Conservation (phyloP, 2,113 vertebrate genomes). For the Pogonocichla stellata region DNA sequence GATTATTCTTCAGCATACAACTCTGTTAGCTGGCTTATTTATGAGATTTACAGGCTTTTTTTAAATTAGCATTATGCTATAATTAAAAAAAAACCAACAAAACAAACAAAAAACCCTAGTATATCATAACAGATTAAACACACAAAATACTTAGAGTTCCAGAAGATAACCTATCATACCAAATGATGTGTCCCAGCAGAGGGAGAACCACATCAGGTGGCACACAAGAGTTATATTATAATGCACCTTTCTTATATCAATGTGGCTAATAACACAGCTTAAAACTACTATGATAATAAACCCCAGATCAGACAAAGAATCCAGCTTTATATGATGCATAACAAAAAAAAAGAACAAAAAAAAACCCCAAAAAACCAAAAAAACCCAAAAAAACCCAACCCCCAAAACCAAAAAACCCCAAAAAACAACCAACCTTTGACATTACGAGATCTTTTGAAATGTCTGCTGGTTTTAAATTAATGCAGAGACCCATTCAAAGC, state of each 20-base stretch:
- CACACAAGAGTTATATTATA: slow-evolving; percentile 68
- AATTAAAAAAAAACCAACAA: slow-evolving; percentile 30
- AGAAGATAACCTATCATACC: slow-evolving; percentile 65
- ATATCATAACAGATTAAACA: slow-evolving; percentile 65
- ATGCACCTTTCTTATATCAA: slow-evolving; percentile 72
- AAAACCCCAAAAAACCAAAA: not conserved
- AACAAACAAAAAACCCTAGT: slow-evolving; percentile 7
- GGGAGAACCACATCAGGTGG: slow-evolving; percentile 55
- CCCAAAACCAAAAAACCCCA: too few relatives aligned
- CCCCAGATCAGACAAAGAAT: slow-evolving; percentile 69
- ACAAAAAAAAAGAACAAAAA: not conserved
- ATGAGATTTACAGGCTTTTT: slow-evolving; percentile 67
- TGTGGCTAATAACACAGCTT: slow-evolving; percentile 71
- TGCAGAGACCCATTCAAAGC: slow-evolving; percentile 76
- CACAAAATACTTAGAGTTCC: slow-evolving; percentile 67
- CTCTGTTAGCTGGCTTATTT: slow-evolving; percentile 67
- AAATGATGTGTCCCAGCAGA: slow-evolving; percentile 11
- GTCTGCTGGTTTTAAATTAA: slow-evolving; percentile 70
- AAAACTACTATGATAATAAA: slow-evolving; percentile 67
- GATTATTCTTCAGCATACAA: slow-evolving; percentile 69
- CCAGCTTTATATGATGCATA: slow-evolving; percentile 60
- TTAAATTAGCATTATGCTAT: slow-evolving; percentile 64
- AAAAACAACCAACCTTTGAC: not conserved
- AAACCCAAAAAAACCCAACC: not conserved
- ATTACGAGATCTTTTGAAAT: slow-evolving; percentile 60